These are phyloP conservation scores for Bombyx mori DNA, from an alignment of 1,140 invertebrate genomes.

Conservation along the genomic window DNA sequence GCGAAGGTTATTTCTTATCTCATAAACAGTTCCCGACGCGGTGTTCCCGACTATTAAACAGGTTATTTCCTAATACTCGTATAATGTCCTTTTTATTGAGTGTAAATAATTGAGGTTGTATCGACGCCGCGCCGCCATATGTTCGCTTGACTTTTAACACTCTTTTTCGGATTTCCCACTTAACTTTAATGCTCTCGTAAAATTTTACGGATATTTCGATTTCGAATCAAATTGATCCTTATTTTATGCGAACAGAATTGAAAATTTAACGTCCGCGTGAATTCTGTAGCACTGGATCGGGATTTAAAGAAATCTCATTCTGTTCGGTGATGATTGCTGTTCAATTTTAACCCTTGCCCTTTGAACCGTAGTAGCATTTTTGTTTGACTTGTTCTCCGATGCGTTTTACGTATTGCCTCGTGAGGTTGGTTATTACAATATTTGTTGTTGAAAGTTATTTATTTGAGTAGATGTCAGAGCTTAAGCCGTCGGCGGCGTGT, in stretches of 20 bases:
- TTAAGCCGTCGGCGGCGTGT: constrained; percentile 33
- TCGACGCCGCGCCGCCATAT: constrained; percentile 53
- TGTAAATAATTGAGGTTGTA: constrained; percentile 69
- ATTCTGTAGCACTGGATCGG: constrained; percentile 41
- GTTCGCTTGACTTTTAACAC: constrained; percentile 51
- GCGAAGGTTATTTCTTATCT: constrained; percentile 22
- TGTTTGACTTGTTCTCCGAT: constrained; percentile 20
- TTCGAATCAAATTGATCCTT: constrained; percentile 30
- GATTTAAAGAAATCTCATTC: constrained; percentile 41
- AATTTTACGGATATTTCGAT: constrained; percentile 43
- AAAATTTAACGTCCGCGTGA: constrained; percentile 22
- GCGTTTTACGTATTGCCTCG: constrained; percentile 22
- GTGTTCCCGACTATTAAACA: constrained; percentile 29
- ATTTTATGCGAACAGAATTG: constrained; percentile 20
- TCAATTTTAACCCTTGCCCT: constrained; percentile 28
- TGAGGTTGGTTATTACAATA: constrained; percentile 54
- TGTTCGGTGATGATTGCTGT: constrained; percentile 19
- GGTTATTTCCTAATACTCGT: constrained; percentile 56
- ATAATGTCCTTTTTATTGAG: constrained; percentile 68
- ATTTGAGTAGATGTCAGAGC: constrained; percentile 45
- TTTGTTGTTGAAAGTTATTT: constrained; percentile 61
- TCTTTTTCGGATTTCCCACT: constrained; percentile 66
- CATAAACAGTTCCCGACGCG: constrained; percentile 24
- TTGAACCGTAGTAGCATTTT: constrained; percentile 22
- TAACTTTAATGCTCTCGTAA: constrained; percentile 64